Evolutionary conservation across 2,113 vertebrate genomes (phyloP).

Genomic region (Potamarius usumacintae): DNA sequence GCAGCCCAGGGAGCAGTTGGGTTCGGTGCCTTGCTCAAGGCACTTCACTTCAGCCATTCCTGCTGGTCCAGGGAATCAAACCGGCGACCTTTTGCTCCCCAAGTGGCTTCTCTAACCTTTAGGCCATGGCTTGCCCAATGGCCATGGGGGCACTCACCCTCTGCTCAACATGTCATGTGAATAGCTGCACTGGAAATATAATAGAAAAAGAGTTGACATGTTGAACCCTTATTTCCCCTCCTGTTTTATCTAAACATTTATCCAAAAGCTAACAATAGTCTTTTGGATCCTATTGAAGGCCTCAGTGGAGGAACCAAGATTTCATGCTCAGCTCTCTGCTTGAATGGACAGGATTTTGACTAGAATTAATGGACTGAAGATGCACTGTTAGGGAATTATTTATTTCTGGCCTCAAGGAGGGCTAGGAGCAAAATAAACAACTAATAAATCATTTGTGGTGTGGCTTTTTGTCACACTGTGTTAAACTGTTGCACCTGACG

Average conservation of each 20-base stretch:
- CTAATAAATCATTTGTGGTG: slow-evolving; percentile 99
- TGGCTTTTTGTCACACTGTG: slow-evolving; percentile 98
- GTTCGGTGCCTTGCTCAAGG: too few species aligned
- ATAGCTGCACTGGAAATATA: too few species aligned
- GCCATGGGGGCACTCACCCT: too few species aligned
- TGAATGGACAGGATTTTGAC: slow-evolving; percentile 81
- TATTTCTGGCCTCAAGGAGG: slow-evolving; percentile 96
- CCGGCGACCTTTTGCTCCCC: too few species aligned
- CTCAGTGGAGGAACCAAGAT: neutral
- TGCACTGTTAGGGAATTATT: slow-evolving; percentile 99
- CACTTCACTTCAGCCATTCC: too few species aligned
- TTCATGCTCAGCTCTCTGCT: neutral
- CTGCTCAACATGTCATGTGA: too few species aligned
- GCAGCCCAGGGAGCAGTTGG: too few species aligned
- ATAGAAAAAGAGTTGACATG: too few species aligned
- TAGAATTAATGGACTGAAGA: slow-evolving; percentile 99
- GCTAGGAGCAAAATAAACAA: slow-evolving; percentile 97
- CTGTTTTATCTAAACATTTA: neutral
- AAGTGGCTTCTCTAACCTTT: too few species aligned
- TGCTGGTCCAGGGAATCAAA: too few species aligned
- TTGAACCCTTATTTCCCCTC: too few species aligned
- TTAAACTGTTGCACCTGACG: slow-evolving; percentile 97
- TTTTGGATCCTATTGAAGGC: neutral
- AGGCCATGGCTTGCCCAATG: too few species aligned
- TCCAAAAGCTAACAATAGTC: neutral